Percentiles rank a stretch among this genome's conserved stretches.
Evolutionary conservation across 2,113 vertebrate genomes (phyloP).

Genomic region (Tachuris rubrigastra): DNA sequence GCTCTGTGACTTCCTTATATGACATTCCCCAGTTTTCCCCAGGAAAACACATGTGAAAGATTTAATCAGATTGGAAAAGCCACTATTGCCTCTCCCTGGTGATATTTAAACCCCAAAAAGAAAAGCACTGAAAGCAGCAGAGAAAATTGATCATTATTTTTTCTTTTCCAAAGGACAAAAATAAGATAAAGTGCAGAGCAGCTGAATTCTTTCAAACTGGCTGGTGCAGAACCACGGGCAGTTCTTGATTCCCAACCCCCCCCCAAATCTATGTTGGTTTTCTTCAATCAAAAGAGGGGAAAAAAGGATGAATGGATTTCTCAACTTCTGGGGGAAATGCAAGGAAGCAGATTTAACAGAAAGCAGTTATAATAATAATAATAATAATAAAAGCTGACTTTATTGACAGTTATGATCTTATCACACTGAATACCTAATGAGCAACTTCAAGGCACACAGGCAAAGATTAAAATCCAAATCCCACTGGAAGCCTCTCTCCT

Average conservation of each 20-base stretch:
- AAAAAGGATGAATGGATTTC: not conserved
- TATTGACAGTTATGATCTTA: not conserved
- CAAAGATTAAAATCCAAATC: not conserved
- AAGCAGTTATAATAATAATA: not conserved
- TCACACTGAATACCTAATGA: not conserved
- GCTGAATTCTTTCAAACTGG: not conserved
- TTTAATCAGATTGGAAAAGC: not conserved
- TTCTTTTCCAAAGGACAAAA: not conserved
- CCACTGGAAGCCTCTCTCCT: not conserved
- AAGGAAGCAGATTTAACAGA: not conserved
- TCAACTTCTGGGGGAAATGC: not conserved
- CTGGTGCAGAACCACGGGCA: not conserved
- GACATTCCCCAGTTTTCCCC: not conserved
- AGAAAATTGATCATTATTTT: not conserved
- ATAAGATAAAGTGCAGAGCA: not conserved
- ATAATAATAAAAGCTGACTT: fast-evolving
- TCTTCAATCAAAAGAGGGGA: not conserved
- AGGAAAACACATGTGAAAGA: not conserved
- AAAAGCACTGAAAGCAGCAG: not conserved
- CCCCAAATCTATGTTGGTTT: not conserved
- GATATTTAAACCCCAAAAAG: not conserved
- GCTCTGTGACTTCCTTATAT: not conserved
- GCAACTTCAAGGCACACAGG: not conserved
- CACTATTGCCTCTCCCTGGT: not conserved
- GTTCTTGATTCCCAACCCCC: not conserved